phyloP scores from a whole-genome alignment of 2,797 vertebrate genomes.

The Etheostoma perlongum region DNA sequence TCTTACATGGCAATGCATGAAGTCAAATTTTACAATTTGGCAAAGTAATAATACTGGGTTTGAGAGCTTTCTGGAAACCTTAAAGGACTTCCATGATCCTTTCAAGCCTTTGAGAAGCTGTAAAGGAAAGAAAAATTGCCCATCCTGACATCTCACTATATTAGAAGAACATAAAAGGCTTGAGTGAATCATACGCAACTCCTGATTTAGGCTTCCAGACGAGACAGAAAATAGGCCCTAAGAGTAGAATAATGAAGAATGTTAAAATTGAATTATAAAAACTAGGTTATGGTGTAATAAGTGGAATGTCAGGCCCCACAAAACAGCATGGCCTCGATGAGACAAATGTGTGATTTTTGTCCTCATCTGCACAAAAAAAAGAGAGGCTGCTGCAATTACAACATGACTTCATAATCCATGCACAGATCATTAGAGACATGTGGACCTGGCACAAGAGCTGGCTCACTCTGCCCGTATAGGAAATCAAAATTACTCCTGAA shows the following conservation, averaged over 20 bases:
- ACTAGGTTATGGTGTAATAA: slow-evolving; percentile 63
- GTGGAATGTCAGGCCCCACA: slow-evolving; percentile 39
- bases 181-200: slow-evolving; percentile 36
- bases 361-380: slow-evolving; percentile 14
- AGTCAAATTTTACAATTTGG: slow-evolving; percentile 60
- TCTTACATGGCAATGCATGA: slow-evolving; percentile 43
- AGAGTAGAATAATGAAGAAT: slow-evolving; percentile 53
- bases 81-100: slow-evolving; percentile 49
- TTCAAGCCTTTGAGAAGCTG: slow-evolving; percentile 23
- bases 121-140: slow-evolving; percentile 49
- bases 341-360: slow-evolving; percentile 54
- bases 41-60: slow-evolving; percentile 46
- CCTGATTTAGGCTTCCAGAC: slow-evolving; percentile 39
- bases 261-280: slow-evolving; percentile 62
- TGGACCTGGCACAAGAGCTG: slow-evolving; percentile 28
- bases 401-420: slow-evolving; percentile 63
- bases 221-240: slow-evolving; percentile 56
- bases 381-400: slow-evolving; percentile 41
- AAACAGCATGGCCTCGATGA: slow-evolving; percentile 38
- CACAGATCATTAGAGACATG: slow-evolving; percentile 49
- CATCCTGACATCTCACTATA: slow-evolving; percentile 14
- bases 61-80: slow-evolving; percentile 58
- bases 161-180: slow-evolving; percentile 42
- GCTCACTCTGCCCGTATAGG: slow-evolving; percentile 11
- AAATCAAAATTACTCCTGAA: slow-evolving; percentile 44